Evolutionary conservation across 2,888 invertebrate species (phyloP).

Genomic region (Andrena fulva): DNA sequence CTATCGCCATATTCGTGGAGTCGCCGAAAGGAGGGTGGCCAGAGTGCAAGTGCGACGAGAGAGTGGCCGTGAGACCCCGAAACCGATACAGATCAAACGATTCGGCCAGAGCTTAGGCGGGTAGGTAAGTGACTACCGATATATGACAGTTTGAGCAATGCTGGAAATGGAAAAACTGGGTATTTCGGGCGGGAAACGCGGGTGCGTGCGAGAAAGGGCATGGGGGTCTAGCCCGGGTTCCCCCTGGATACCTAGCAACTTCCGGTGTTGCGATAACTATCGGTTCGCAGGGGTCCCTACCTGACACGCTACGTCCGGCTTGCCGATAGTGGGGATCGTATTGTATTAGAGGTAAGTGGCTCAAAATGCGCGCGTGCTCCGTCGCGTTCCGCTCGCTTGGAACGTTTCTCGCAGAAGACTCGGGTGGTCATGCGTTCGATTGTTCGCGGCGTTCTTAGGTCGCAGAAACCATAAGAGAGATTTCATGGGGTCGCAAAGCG

Average conservation of each 20-base stretch:
- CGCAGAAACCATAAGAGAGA: neutral
- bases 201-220: slow-evolving; percentile 42
- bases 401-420: slow-evolving; percentile 25
- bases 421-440: neutral
- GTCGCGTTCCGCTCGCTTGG: slow-evolving; percentile 9
- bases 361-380: slow-evolving; percentile 41
- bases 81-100: neutral
- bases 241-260: slow-evolving; percentile 45
- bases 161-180: slow-evolving; percentile 40
- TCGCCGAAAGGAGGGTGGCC: neutral
- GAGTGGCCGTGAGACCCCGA: neutral
- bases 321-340: slow-evolving; percentile 39
- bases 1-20: too few relatives aligned
- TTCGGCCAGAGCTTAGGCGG: neutral
- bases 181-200: neutral
- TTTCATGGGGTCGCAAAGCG: too few relatives aligned
- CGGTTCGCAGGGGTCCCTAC: slow-evolving; percentile 59
- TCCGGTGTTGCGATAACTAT: slow-evolving; percentile 65
- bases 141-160: slow-evolving; percentile 11
- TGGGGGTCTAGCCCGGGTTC: slow-evolving; percentile 1
- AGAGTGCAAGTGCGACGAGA: too few relatives aligned
- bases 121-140: too few relatives aligned
- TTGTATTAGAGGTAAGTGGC: slow-evolving; percentile 1
- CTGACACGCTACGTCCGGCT: slow-evolving; percentile 65
- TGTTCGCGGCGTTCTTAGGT: neutral